phyloP scores from a whole-genome alignment of 2,113 vertebrate species.

The Paradoxurus hermaphroditus region DNA sequence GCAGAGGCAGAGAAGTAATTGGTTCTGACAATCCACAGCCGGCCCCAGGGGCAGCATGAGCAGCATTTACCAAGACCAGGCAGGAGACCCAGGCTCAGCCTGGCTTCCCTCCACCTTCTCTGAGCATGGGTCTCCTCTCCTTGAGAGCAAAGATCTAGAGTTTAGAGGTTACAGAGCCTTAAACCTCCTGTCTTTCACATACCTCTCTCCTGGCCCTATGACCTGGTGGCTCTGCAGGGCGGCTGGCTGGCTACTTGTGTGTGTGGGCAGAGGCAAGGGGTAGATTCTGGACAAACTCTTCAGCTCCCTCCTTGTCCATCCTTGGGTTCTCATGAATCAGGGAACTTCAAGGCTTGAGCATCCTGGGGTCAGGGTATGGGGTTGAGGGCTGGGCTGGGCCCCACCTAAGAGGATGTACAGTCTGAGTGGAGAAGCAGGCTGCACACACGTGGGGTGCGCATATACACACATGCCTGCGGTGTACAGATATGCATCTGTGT shows the following conservation, averaged over 20 bases:
- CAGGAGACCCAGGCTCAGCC: slow-evolving; percentile 65
- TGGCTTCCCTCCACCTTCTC: slow-evolving; percentile 64
- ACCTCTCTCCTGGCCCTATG: slow-evolving; percentile 36
- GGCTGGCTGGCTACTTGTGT: not conserved
- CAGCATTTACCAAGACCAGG: slow-evolving; percentile 76
- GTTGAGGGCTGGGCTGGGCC: not conserved
- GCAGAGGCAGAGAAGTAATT: slow-evolving; percentile 83
- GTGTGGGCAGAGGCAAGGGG: not conserved
- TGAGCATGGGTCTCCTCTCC: not conserved
- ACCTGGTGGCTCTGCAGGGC: not conserved
- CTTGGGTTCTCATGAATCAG: not conserved
- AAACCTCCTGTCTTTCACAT: slow-evolving; percentile 18
- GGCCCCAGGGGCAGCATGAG: slow-evolving; percentile 76
- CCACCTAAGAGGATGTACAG: not conserved
- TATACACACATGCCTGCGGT: not conserved
- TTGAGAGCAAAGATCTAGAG: not conserved
- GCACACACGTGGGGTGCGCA: not conserved
- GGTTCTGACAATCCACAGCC: slow-evolving; percentile 84
- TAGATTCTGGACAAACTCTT: not conserved
- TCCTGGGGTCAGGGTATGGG: not conserved
- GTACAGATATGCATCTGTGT: fast-evolving
- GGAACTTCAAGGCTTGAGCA: not conserved
- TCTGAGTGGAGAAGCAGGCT: not conserved
- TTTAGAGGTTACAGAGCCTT: not conserved
- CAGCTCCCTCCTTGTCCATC: not conserved